phyloP scores from a whole-genome alignment of 2,113 vertebrate species.

The Litocranius walleri region DNA sequence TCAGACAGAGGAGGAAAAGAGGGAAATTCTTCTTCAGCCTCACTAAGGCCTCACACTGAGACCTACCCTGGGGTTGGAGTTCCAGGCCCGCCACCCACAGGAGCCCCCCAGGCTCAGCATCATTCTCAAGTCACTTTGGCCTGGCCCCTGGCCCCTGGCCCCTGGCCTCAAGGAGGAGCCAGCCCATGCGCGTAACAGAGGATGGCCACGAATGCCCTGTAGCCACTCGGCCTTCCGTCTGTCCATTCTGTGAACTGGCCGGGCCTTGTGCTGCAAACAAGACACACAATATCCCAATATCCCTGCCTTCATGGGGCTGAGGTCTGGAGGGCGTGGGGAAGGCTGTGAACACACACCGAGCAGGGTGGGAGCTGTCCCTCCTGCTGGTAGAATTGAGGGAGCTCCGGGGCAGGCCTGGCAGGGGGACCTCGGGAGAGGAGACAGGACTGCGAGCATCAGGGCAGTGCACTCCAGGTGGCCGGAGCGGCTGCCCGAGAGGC shows the following conservation, averaged over 20 bases:
- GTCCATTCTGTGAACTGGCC: rapidly evolving
- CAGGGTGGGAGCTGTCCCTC: rapidly evolving
- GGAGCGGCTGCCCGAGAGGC: not conserved
- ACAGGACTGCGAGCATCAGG: not conserved
- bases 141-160: too few species aligned
- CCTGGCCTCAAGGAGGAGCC: not conserved
- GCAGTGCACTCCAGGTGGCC: rapidly evolving
- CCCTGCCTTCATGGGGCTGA: rapidly evolving
- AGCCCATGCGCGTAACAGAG: not conserved
- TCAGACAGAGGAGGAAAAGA: slow-evolving; percentile 45
- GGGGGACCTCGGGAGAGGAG: not conserved
- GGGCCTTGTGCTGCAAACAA: not conserved
- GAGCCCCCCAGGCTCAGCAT: not conserved
- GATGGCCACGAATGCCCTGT: rapidly evolving
- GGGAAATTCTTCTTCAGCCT: slow-evolving; percentile 54
- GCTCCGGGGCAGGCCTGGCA: not conserved
- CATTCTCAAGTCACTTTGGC: not conserved
- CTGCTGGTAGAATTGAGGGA: not conserved
- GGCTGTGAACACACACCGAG: rapidly evolving
- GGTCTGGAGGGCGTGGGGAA: rapidly evolving
- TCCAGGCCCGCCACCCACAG: slow-evolving; percentile 17
- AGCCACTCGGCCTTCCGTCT: rapidly evolving
- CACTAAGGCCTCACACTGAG: slow-evolving; percentile 39
- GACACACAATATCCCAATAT: rapidly evolving
- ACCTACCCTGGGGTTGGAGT: slow-evolving; percentile 32